Conservation (phyloP, 2,888 invertebrate genomes). For the Cryptophagus acutangulus region DNA sequence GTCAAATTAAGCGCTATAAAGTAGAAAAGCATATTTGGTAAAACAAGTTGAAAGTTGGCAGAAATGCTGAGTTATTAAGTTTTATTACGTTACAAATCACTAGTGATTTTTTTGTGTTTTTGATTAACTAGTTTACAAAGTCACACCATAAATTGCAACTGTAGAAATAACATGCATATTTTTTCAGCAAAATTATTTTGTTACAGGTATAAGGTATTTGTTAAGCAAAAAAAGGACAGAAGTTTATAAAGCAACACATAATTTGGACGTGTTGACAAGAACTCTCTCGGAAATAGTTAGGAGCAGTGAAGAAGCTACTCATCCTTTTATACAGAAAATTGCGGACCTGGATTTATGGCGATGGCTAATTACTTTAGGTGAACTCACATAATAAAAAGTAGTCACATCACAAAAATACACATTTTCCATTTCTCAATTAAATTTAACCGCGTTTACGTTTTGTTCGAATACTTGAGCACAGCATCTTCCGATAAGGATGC, state of each 20-base stretch:
- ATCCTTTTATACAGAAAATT: conserved; percentile 49
- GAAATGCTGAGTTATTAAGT: conserved; percentile 1
- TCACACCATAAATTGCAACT: too few relatives aligned
- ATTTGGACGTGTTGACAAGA: conserved; percentile 57
- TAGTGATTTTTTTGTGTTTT: too few relatives aligned
- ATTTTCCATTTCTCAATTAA: too few relatives aligned
- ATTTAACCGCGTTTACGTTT: too few relatives aligned
- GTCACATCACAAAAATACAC: neutral
- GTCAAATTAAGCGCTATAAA: too few relatives aligned
- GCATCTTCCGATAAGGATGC: too few relatives aligned
- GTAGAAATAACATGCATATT: too few relatives aligned
- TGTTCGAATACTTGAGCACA: too few relatives aligned
- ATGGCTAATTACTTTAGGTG: conserved; percentile 62
- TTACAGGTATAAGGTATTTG: conserved; percentile 56
- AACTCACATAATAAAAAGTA: conserved; percentile 24
- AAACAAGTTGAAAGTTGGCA: neutral
- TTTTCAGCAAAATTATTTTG: too few relatives aligned
- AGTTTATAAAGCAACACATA: conserved; percentile 56
- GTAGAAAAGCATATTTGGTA: too few relatives aligned
- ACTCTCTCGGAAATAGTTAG: conserved; percentile 40
- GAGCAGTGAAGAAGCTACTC: conserved; percentile 35
- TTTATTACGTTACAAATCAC: too few relatives aligned
- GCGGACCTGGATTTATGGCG: conserved; percentile 59
- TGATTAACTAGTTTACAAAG: too few relatives aligned
- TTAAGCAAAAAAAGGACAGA: conserved; percentile 54